Evolutionary conservation across 2,113 vertebrate genomes (phyloP).

Genomic region (Syngnathus floridae): DNA sequence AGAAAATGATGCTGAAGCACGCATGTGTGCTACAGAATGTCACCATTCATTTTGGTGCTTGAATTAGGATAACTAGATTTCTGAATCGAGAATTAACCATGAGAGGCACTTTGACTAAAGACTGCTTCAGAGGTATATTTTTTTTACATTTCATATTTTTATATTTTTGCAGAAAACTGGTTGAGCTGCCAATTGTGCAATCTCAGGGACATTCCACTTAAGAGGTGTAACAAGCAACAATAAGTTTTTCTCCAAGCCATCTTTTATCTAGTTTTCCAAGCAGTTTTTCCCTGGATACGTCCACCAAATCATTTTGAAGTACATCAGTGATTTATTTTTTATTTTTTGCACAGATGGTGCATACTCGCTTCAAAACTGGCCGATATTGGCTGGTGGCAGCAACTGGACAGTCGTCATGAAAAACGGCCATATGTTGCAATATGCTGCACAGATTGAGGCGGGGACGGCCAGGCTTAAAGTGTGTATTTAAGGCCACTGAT

Average conservation of each 20-base stretch:
- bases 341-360: conserved; percentile 58
- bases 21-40: not conserved
- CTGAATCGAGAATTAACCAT: not conserved
- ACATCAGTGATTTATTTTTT: conserved; percentile 24
- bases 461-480: conserved; percentile 20
- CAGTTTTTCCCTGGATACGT: conserved; percentile 23
- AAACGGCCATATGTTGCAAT: conserved; percentile 62
- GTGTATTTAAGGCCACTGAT: conserved; percentile 44
- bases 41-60: not conserved
- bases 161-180: not conserved
- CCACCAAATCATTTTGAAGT: conserved; percentile 27
- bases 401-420: conserved; percentile 59
- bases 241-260: conserved; percentile 11
- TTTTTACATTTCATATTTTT: not conserved
- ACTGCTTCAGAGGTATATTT: not conserved
- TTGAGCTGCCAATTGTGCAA: not conserved
- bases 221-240: conserved; percentile 17
- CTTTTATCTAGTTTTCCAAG: conserved; percentile 9
- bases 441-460: conserved; percentile 56
- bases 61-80: not conserved
- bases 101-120: not conserved
- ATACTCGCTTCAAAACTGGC: conserved; percentile 53
- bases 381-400: conserved; percentile 48
- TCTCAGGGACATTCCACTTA: not conserved
- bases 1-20: not conserved